Evolutionary conservation across 1,140 invertebrate species (phyloP).

Genomic region (Anastatus disparis): DNA sequence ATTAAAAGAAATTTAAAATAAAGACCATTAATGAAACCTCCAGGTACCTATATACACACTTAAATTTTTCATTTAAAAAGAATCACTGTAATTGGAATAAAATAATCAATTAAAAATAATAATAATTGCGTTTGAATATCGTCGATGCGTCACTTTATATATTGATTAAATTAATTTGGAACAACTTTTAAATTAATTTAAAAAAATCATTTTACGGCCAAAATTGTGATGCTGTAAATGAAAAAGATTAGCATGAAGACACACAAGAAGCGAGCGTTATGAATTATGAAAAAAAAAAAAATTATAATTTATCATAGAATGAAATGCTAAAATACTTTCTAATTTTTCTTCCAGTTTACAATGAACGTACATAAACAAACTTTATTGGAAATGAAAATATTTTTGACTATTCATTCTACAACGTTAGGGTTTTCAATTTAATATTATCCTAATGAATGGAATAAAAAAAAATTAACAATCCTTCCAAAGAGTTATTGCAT

Average conservation of each 20-base stretch:
- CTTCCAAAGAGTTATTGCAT: conserved; percentile 5
- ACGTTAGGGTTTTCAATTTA: neutral
- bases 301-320: conserved; percentile 19
- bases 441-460: neutral
- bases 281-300: conserved; percentile 29
- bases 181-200: neutral
- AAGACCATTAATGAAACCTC: no score
- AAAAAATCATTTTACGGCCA: neutral
- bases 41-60: no score
- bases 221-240: conserved; percentile 21
- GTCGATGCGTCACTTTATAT: conserved; percentile 34
- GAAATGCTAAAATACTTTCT: conserved; percentile 17
- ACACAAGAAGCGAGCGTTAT: conserved; percentile 44
- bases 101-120: neutral
- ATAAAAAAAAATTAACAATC: conserved; percentile 19
- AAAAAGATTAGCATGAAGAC: conserved; percentile 41
- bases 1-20: no score
- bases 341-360: neutral
- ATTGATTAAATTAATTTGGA: no score
- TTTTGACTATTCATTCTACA: conserved; percentile 2
- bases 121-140: conserved; percentile 12
- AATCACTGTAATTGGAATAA: no score
- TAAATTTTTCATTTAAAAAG: no score
- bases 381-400: neutral
- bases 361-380: no score